Conservation (phyloP, 2,888 invertebrate genomes). For the Mythimna ferrago region DNA sequence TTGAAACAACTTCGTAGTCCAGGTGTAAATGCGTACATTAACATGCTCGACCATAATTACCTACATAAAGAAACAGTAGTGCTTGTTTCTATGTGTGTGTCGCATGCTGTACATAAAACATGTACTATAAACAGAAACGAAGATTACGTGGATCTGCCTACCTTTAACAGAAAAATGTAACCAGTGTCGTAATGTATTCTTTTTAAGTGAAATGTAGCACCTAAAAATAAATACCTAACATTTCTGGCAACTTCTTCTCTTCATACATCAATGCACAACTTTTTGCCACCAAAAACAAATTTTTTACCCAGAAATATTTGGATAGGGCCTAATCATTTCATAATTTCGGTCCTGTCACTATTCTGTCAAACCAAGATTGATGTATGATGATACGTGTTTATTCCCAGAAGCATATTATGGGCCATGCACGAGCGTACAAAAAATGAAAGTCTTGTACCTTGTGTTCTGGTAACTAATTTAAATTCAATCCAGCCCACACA, state of each 20-base stretch:
- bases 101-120: too few species aligned
- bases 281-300: not conserved
- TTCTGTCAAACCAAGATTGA: constrained; percentile 45
- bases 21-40: too few species aligned
- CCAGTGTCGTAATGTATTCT: too few species aligned
- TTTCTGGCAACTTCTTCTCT: not conserved
- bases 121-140: too few species aligned
- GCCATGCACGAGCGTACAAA: not conserved
- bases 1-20: too few species aligned
- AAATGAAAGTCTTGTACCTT: constrained; percentile 29
- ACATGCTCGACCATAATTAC: too few species aligned
- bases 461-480: constrained; percentile 57
- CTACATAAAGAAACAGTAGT: too few species aligned
- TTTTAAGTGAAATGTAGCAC: not conserved
- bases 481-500: constrained; percentile 60
- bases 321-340: constrained; percentile 12
- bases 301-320: not conserved
- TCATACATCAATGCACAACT: not conserved
- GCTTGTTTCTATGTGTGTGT: too few species aligned
- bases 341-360: constrained; percentile 18
- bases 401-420: constrained; percentile 38
- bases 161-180: too few species aligned
- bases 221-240: not conserved
- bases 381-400: constrained; percentile 11
- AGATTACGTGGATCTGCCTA: too few species aligned